Conservation (phyloP, 2,888 invertebrate species). For the Sipha maydis region DNA sequence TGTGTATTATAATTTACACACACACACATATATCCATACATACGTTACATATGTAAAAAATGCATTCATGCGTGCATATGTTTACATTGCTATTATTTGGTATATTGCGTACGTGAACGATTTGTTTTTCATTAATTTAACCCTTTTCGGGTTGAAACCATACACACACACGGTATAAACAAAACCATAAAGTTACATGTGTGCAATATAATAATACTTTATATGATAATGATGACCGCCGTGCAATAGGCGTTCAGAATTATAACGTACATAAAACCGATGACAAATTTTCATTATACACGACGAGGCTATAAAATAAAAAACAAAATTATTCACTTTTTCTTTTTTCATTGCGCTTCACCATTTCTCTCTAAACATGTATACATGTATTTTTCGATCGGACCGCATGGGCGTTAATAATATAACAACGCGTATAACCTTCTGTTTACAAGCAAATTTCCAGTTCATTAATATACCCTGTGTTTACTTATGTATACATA, state of each 20-base stretch:
- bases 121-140: too few species aligned
- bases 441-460: slow-evolving; percentile 38
- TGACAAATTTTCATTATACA: background rate
- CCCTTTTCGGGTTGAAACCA: too few species aligned
- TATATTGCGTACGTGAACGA: too few species aligned
- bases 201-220: too few species aligned
- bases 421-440: background rate
- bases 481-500: background rate
- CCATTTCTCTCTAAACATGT: background rate
- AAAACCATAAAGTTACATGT: too few species aligned
- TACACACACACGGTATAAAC: too few species aligned
- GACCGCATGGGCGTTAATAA: slow-evolving; percentile 21
- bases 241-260: background rate
- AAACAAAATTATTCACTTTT: background rate
- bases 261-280: background rate
- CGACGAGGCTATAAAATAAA: background rate
- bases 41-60: too few species aligned
- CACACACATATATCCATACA: too few species aligned
- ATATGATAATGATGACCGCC: too few species aligned
- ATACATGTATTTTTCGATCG: background rate
- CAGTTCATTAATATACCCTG: slow-evolving; percentile 31
- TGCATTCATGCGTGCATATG: too few species aligned
- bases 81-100: too few species aligned
- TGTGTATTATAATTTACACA: too few species aligned
- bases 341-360: background rate